Percentiles rank a stretch among this genome's conserved stretches.
phyloP scores from a whole-genome alignment of 2,113 vertebrate species.

The Hystrix brachyura region DNA sequence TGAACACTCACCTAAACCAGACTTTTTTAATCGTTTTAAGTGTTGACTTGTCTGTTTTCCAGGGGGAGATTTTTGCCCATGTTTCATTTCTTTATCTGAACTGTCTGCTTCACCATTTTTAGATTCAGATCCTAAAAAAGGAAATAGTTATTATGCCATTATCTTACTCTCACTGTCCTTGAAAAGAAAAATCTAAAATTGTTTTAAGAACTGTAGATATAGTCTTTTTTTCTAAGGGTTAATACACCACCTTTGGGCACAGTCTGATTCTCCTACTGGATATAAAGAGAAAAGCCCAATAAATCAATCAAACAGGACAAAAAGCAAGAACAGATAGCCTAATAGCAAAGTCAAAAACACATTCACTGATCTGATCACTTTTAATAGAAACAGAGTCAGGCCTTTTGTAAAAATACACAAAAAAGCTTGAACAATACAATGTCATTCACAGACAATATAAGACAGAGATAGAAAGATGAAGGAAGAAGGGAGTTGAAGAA shows the following conservation, averaged over 20 bases:
- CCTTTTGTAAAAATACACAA: conserved; percentile 81
- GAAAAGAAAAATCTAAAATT: conserved; percentile 79
- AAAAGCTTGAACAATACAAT: conserved; percentile 60
- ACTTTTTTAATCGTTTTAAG: conserved; percentile 93
- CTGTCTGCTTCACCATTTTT: conserved; percentile 93
- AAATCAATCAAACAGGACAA: conserved; percentile 90
- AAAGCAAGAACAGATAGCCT: conserved; percentile 87
- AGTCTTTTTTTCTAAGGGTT: conserved; percentile 79
- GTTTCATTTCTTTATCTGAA: conserved; percentile 94
- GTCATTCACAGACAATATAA: background rate
- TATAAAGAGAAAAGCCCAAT: conserved; percentile 87
- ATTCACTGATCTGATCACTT: conserved; percentile 86
- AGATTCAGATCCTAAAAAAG: conserved; percentile 91
- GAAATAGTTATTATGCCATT: conserved; percentile 83
- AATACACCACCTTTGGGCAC: conserved; percentile 82
- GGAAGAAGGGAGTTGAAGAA: background rate
- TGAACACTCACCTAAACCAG: conserved; percentile 92
- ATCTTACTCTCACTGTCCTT: conserved; percentile 75
- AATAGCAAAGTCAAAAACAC: conserved; percentile 86
- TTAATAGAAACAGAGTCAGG: conserved; percentile 76
- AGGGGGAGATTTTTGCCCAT: conserved; percentile 92
- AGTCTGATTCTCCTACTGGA: conserved; percentile 82
- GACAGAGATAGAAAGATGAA: conserved; percentile 25
- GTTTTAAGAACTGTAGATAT: conserved; percentile 48
- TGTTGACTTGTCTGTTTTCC: conserved; percentile 93